Percentiles rank a stretch among this genome's conserved stretches.
Evolutionary conservation across 1,140 invertebrate species (phyloP).

Genomic region (Drosophila melanogaster): DNA sequence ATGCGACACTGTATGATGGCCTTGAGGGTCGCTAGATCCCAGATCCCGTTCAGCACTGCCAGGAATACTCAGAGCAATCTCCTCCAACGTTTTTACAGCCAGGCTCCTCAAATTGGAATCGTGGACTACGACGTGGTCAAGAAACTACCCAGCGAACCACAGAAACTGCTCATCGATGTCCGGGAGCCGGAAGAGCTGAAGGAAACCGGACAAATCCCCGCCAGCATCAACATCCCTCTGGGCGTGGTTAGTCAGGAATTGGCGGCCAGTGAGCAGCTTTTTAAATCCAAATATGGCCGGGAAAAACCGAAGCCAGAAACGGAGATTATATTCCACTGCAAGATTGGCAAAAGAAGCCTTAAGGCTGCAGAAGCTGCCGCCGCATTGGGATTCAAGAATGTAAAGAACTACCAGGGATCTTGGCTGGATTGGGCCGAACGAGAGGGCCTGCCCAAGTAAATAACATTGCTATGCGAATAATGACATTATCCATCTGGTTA

Average conservation of each 20-base stretch:
- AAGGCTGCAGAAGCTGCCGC: slow-evolving; percentile 86
- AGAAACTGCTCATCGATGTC: slow-evolving; percentile 88
- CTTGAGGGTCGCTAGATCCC: slow-evolving; percentile 1
- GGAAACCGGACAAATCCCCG: slow-evolving; percentile 88
- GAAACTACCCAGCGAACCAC: slow-evolving; percentile 80
- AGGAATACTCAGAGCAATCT: background rate
- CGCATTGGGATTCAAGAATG: slow-evolving; percentile 87
- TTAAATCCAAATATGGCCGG: slow-evolving; percentile 84
- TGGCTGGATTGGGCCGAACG: slow-evolving; percentile 86
- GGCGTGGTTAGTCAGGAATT: slow-evolving; percentile 74
- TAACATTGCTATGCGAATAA: background rate
- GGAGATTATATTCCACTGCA: slow-evolving; percentile 88
- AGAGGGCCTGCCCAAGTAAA: slow-evolving; percentile 84
- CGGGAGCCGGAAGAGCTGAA: slow-evolving; percentile 88
- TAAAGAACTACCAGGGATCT: slow-evolving; percentile 76
- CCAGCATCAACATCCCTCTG: slow-evolving; percentile 90
- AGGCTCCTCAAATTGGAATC: slow-evolving; percentile 47
- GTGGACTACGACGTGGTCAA: slow-evolving; percentile 86
- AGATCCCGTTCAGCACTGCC: background rate
- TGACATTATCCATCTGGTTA: background rate
- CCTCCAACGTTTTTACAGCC: slow-evolving; percentile 28
- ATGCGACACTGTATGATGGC: slow-evolving; percentile 20
- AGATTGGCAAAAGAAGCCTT: slow-evolving; percentile 86
- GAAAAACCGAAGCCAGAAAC: slow-evolving; percentile 86
- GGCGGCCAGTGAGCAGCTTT: slow-evolving; percentile 75